phyloP scores from a whole-genome alignment of 1,140 invertebrate genomes.

The Harpegnathos saltator region DNA sequence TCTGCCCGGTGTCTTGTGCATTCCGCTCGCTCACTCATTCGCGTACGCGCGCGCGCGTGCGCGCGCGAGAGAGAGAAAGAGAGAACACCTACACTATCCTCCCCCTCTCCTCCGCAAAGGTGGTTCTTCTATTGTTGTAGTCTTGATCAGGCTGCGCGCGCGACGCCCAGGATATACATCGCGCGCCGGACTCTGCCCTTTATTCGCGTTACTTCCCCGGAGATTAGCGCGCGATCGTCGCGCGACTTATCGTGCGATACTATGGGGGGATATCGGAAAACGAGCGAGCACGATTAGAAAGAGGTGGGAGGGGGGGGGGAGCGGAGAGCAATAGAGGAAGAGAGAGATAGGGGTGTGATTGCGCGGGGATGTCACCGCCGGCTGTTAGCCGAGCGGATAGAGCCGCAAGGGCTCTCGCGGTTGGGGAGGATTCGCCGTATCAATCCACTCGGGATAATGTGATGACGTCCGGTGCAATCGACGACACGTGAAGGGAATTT shows the following conservation, averaged over 20 bases:
- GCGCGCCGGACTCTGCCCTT: slow-evolving; percentile 26
- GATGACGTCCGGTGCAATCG: background rate
- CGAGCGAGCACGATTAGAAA: background rate
- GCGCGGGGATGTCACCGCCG: slow-evolving; percentile 25
- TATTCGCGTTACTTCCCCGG: slow-evolving; percentile 8
- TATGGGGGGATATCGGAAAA: slow-evolving; percentile 18
- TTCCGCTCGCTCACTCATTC: too few relatives aligned
- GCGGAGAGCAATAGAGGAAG: background rate
- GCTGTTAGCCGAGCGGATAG: slow-evolving; percentile 7
- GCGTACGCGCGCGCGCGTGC: slow-evolving; percentile 6
- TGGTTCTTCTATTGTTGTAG: slow-evolving; percentile 57
- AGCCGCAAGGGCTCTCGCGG: slow-evolving; percentile 34
- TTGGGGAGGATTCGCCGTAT: slow-evolving; percentile 47
- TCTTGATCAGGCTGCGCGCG: slow-evolving; percentile 60
- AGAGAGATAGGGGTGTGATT: slow-evolving; percentile 15
- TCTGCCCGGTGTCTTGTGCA: background rate
- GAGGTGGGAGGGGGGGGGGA: background rate
- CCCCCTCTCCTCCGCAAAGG: slow-evolving; percentile 1
- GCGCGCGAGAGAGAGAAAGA: too few relatives aligned
- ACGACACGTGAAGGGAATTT: slow-evolving; percentile 38
- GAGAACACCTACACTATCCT: background rate
- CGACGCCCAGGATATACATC: slow-evolving; percentile 25
- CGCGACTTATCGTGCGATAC: slow-evolving; percentile 23
- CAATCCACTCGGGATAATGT: slow-evolving; percentile 46
- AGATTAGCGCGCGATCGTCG: slow-evolving; percentile 38